Evolutionary conservation across 2,113 vertebrate genomes (phyloP), one percentile per base, ranked within the genome.

Genomic region (Procavia capensis): DNA sequence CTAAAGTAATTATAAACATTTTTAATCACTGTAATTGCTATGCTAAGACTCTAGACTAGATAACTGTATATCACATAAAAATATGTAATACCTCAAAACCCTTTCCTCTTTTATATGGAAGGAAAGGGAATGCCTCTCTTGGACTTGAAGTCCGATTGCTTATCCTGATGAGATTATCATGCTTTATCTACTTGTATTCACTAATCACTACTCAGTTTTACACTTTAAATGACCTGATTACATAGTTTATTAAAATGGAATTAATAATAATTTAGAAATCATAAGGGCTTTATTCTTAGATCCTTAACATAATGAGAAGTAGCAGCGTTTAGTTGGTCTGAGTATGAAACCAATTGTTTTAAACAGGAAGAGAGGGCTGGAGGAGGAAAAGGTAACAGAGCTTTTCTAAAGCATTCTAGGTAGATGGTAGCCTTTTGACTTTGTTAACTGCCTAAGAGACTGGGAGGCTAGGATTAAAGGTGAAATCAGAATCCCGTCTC

Each of bases 1-100:
- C 34, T 66, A 87, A 92, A 84, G 91, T 87, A 93, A 95, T 95
- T 90, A 92, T 92, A 95, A 94, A 81, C 57, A 81, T 88, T 86
- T 85, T 47, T 93, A 82, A 94, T 8, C 39, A 25, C n/a, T 17
- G 36, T 20, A 72, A 94, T 43, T 16, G 24, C 50, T 59, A 24
- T 47, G 50, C 39, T 85, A 4, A 17, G n/a, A 76, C 45, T 45
- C 59, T 54, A 64, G 80, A 70, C 16, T 39, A 76, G 86, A 36
- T 27, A 66, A n/a, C 64, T 25, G 29, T 54, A 24, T 13, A 6
- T 25, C 36, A 39, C 34, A 0, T 43, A 63, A 85, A 47, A 61
- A 54, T 66, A 39, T 76, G n/a, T 16, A 14, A 31, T 16, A 25
- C 27, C 36, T 45, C 76, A 43, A 83, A 86, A 24, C 5, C 59